Percentiles rank a stretch among this genome's conserved stretches.
Conservation (phyloP, 1,140 invertebrate genomes). For the Daktulosphaira vitifoliae region DNA sequence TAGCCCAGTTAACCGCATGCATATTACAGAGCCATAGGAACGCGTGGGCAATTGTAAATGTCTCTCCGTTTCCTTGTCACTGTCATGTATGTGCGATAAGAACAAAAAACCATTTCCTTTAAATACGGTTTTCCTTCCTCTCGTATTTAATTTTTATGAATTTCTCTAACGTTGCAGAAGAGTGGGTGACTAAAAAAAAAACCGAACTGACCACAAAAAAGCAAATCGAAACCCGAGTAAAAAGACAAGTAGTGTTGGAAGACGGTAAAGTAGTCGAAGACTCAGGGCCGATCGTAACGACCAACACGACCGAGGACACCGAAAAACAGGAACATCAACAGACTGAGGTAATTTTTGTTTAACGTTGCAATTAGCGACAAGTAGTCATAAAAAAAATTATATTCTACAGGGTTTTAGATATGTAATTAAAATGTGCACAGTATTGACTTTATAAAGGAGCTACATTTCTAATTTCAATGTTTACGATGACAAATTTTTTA, state of each 20-base stretch:
- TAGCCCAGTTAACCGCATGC: not conserved
- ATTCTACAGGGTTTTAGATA: too few species aligned
- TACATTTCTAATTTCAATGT: too few species aligned
- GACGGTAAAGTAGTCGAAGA: conserved; percentile 82
- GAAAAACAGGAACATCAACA: conserved; percentile 77
- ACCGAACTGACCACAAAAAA: conserved; percentile 77
- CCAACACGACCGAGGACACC: conserved; percentile 78
- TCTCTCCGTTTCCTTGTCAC: conserved; percentile 22
- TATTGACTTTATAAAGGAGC: too few species aligned
- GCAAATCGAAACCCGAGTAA: conserved; percentile 80
- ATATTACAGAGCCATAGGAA: not conserved
- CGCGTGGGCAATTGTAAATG: conserved; percentile 31
- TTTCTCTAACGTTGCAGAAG: conserved; percentile 54
- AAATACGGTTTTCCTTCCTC: too few species aligned
- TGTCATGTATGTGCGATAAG: not conserved
- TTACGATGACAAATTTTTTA: too few species aligned
- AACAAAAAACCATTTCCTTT: too few species aligned
- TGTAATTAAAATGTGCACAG: too few species aligned
- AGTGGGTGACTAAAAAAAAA: conserved; percentile 82
- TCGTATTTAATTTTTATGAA: too few species aligned
- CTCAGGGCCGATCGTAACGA: conserved; percentile 78
- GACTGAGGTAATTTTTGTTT: conserved; percentile 58
- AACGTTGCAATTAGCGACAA: too few species aligned
- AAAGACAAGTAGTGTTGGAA: conserved; percentile 77
- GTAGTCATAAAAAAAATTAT: too few species aligned